phyloP scores from a whole-genome alignment of 92 coral and sea anemone species.

The Ricordea florida region DNA sequence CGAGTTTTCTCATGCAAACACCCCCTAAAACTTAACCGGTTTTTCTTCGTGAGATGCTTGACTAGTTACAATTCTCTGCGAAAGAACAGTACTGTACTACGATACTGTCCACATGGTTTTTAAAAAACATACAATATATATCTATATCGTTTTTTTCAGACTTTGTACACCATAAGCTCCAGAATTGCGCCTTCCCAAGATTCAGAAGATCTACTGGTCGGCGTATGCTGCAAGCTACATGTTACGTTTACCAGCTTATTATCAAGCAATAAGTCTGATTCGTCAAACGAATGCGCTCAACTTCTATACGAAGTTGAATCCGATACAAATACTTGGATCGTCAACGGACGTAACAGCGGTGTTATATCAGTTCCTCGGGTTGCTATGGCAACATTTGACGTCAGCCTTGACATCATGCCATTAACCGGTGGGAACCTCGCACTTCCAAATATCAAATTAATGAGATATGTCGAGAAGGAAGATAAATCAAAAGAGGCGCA shows the following conservation, averaged over 20 bases:
- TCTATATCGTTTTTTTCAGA: conserved; percentile 69
- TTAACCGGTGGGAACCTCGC: conserved; percentile 84
- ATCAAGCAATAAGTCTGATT: background rate
- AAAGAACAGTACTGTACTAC: no score
- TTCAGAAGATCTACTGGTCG: conserved; percentile 54
- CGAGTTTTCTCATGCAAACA: no score
- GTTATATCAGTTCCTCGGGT: conserved; percentile 70
- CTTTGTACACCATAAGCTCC: conserved; percentile 78
- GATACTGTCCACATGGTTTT: no score
- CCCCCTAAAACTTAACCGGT: no score
- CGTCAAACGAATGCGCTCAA: conserved; percentile 29
- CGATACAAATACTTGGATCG: conserved; percentile 76
- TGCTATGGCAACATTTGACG: conserved; percentile 84
- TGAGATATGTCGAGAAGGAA: conserved; percentile 60
- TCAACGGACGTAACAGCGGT: conserved; percentile 80
- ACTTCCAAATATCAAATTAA: conserved; percentile 70
- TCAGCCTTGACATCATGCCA: conserved; percentile 73
- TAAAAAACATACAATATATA: no score
- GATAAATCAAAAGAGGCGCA: conserved; percentile 10
- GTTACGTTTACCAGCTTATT: conserved; percentile 57
- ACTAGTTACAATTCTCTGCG: background rate
- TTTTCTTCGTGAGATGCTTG: no score
- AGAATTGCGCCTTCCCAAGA: conserved; percentile 60
- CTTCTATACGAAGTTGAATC: conserved; percentile 83
- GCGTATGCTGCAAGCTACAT: conserved; percentile 62